phyloP scores from a whole-genome alignment of 2,113 vertebrate species.

The Willisornis vidua region DNA sequence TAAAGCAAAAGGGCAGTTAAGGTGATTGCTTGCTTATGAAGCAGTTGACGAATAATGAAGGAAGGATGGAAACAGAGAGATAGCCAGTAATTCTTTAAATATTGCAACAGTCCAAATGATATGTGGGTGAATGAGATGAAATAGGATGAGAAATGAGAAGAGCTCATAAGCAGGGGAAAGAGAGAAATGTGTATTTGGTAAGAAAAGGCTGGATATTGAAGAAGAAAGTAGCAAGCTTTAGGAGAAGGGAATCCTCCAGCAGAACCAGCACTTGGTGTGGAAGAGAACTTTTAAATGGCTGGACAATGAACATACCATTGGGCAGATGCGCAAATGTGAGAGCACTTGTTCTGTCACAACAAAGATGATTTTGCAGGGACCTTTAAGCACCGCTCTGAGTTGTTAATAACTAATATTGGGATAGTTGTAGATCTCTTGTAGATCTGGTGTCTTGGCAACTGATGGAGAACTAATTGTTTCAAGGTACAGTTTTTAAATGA shows the following conservation, averaged over 20 bases:
- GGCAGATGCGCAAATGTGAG: background rate
- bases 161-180: fast-evolving
- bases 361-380: background rate
- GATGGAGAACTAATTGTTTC: background rate
- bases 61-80: background rate
- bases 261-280: background rate
- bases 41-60: background rate
- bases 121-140: background rate
- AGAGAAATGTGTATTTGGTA: background rate
- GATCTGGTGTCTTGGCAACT: background rate
- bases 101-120: background rate
- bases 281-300: background rate
- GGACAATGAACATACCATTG: background rate
- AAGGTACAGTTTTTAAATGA: background rate
- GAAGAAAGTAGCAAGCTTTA: background rate
- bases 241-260: background rate
- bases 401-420: background rate
- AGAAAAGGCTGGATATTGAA: background rate
- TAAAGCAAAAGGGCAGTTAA: background rate
- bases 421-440: background rate
- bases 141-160: background rate
- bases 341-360: background rate
- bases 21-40: background rate
- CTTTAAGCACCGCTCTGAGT: background rate
- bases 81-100: background rate